Evolutionary conservation across 2,797 vertebrate species (phyloP), one percentile per base, ranked within the genome.

Genomic region (Fistularia commersonii): DNA sequence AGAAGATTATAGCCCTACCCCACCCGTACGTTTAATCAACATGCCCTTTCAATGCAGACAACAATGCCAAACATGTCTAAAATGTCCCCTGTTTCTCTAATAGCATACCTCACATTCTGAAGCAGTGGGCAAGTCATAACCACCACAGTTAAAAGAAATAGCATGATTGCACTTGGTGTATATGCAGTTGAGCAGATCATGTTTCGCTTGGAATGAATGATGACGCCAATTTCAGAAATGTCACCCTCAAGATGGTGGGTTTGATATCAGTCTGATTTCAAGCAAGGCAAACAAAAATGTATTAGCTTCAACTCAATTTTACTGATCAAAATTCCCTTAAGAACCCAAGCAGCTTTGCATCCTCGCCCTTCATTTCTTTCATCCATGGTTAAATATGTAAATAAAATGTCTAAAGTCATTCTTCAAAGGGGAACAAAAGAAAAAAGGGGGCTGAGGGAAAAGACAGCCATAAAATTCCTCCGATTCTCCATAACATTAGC

Each of bases 331-430:
- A 93, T 93, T 95, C 93, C 92, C 93, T 89, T 76, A 91, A 92
- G 87, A 87, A 83, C 44, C 86, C 81, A 33, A 83, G 88, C 87
- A 87, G 91, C 91, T 93, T 92, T 93, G 89, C 89, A 89, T 90
- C 80, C 79, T 91, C 89, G 69, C 90, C 88, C 90, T 89, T 89
- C 77, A 77, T 90, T 91, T 86, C 93, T 97, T 97, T 97, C 95
- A 98, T 97, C 95, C 92, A 76, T 94, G 93, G 92, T 97, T 98
- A 97, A 97, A 99, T 99, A 98, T 99, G 97, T 98, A 98, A 98
- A 99, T 99, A 99, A 97, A 98, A 98, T 93, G 95, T 98, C 95
- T 95, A 97, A 98, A 98, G 97, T 98, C 95, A 97, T 97, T 97
- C 97, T 99, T 99, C 95, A 98, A 98, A 98, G 95, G 92, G 94